Conservation (phyloP, 1,140 invertebrate species). For the Dufourea novaeangliae region DNA sequence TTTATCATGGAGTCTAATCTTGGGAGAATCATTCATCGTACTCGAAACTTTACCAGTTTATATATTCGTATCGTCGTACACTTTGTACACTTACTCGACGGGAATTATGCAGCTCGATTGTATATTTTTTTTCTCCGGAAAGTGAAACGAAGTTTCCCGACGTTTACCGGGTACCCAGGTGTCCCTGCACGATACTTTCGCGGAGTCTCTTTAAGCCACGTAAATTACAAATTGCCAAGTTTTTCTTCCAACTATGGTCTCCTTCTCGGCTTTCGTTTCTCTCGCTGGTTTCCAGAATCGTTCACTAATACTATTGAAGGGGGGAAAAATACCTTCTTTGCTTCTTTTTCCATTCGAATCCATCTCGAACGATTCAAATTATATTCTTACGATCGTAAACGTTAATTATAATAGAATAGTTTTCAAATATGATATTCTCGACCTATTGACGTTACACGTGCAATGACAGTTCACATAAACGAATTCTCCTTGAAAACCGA, state of each 20-base stretch:
- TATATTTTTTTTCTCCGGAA: conserved; percentile 31
- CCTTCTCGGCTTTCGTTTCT: not conserved
- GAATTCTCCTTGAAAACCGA: too few relatives aligned
- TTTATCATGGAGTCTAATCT: too few relatives aligned
- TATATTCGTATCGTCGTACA: not conserved
- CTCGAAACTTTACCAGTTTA: conserved; percentile 23
- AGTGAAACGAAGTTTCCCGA: conserved; percentile 45
- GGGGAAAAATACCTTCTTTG: too few relatives aligned
- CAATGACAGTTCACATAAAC: too few relatives aligned
- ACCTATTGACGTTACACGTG: too few relatives aligned
- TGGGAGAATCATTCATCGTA: too few relatives aligned
- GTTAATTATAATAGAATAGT: too few relatives aligned
- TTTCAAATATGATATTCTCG: too few relatives aligned
- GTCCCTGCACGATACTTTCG: conserved; percentile 35
- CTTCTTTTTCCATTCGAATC: too few relatives aligned
- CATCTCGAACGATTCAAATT: too few relatives aligned
- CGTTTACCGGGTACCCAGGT: conserved; percentile 62
- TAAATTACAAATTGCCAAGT: conserved; percentile 66
- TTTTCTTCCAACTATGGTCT: conserved; percentile 23
- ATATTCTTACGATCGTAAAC: too few relatives aligned
- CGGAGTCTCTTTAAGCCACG: conserved; percentile 40
- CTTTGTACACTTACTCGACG: conserved; percentile 16
- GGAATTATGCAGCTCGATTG: conserved; percentile 59
- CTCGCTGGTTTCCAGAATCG: conserved; percentile 2
- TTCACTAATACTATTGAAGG: too few relatives aligned